These are phyloP conservation scores for Pseudachorutes palmiensis DNA, from an alignment of 1,140 invertebrate species.

Conservation along the genomic window DNA sequence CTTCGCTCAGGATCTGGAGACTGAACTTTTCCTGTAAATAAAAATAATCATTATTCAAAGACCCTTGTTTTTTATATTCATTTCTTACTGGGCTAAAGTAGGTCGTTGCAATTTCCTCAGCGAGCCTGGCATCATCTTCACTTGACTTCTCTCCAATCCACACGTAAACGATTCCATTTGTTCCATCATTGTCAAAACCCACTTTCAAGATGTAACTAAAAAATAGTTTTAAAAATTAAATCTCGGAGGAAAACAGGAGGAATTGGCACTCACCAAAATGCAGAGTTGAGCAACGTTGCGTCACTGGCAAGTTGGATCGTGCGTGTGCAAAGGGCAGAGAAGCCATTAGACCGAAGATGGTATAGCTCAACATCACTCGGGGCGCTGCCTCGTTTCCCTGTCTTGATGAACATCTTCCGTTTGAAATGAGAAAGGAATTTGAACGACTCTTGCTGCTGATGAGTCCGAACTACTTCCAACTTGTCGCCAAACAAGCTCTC, in stretches of 20 bases:
- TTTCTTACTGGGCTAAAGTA: slow-evolving; percentile 72
- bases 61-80: background rate
- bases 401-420: slow-evolving; percentile 85
- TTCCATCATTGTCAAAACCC: slow-evolving; percentile 81
- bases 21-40: slow-evolving; percentile 63
- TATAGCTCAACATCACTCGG: slow-evolving; percentile 75
- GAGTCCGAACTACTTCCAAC: slow-evolving; percentile 91
- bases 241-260: slow-evolving; percentile 11
- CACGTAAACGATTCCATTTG: slow-evolving; percentile 90
- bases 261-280: slow-evolving; percentile 64
- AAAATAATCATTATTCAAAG: slow-evolving; percentile 12
- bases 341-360: slow-evolving; percentile 91
- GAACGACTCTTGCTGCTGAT: slow-evolving; percentile 97
- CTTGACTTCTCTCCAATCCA: slow-evolving; percentile 91
- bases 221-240: slow-evolving; percentile 36
- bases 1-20: slow-evolving; percentile 81
- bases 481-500: slow-evolving; percentile 90
- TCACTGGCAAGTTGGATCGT: slow-evolving; percentile 83
- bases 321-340: slow-evolving; percentile 77
- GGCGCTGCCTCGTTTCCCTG: slow-evolving; percentile 61
- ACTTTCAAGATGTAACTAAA: slow-evolving; percentile 90
- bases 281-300: slow-evolving; percentile 67
- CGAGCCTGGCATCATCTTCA: slow-evolving; percentile 75
- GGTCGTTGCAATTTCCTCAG: slow-evolving; percentile 86
- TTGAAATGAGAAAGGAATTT: slow-evolving; percentile 99